Evolutionary conservation across 2,888 invertebrate genomes (phyloP).

Genomic region (Mesorhabditis sp.): DNA sequence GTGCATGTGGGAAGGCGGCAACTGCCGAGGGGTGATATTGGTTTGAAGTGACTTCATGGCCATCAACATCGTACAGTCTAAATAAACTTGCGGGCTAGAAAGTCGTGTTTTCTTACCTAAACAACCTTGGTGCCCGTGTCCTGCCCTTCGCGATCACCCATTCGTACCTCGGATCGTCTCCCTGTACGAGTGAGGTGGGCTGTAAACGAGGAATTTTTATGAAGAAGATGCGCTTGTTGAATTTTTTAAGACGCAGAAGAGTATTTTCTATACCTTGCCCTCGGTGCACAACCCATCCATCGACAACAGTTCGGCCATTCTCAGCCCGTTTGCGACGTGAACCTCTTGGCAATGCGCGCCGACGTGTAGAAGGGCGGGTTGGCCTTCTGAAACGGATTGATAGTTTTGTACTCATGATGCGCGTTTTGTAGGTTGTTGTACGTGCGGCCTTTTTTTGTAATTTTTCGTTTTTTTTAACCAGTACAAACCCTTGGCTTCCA

Average conservation of each 20-base stretch:
- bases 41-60: not conserved
- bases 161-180: not conserved
- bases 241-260: no score
- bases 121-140: not conserved
- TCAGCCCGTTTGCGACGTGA: not conserved
- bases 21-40: not conserved
- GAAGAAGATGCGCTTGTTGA: no score
- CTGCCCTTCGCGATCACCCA: not conserved
- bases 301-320: not conserved
- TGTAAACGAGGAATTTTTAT: not conserved
- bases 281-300: no score
- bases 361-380: not conserved
- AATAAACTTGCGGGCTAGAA: not conserved
- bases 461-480: no score
- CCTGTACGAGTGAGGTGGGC: not conserved
- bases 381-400: not conserved
- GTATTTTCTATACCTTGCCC: no score
- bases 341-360: slow-evolving; percentile 1
- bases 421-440: no score
- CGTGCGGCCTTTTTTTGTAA: no score
- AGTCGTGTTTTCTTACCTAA: not conserved
- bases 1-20: not conserved
- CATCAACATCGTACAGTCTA: not conserved
- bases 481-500: slow-evolving; percentile 10
- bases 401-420: not conserved